Percentiles rank a stretch among this genome's conserved stretches.
phyloP scores from a whole-genome alignment of 2,797 vertebrate species.

The Enteromius fasciolatus region DNA sequence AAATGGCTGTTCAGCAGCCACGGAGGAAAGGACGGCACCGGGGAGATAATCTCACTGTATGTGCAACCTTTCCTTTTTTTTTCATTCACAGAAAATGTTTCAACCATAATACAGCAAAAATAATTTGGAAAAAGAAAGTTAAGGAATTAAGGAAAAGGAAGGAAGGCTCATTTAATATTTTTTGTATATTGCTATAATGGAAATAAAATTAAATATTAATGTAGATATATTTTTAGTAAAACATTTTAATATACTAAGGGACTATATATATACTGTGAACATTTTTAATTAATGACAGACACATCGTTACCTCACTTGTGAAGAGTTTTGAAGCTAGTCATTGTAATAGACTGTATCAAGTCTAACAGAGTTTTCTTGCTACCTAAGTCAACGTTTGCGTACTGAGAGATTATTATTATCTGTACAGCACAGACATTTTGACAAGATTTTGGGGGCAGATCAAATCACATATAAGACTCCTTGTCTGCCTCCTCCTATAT shows the following conservation, averaged over 20 bases:
- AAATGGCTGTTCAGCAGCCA: constrained; percentile 80
- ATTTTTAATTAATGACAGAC: background rate
- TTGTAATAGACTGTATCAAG: background rate
- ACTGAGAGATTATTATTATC: background rate
- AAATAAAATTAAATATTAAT: background rate
- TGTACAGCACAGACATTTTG: background rate
- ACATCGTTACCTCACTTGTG: background rate
- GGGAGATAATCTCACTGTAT: constrained; percentile 94
- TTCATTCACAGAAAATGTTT: background rate
- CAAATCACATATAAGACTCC: background rate
- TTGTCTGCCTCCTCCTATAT: constrained; percentile 13
- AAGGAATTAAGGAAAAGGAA: background rate
- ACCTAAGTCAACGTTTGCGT: background rate
- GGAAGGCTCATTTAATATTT: background rate
- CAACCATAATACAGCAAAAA: background rate
- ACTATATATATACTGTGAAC: background rate
- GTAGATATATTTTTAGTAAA: background rate
- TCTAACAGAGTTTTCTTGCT: background rate
- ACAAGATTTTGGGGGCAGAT: background rate
- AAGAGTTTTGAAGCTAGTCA: background rate
- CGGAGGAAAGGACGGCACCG: constrained; percentile 92
- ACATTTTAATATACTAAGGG: background rate
- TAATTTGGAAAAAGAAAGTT: background rate
- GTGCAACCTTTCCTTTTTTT: constrained; percentile 64
- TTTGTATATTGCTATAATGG: background rate